Evolutionary conservation across 2,113 vertebrate species (phyloP), one percentile per base, ranked within the genome.

Genomic region (Paralichthys olivaceus): DNA sequence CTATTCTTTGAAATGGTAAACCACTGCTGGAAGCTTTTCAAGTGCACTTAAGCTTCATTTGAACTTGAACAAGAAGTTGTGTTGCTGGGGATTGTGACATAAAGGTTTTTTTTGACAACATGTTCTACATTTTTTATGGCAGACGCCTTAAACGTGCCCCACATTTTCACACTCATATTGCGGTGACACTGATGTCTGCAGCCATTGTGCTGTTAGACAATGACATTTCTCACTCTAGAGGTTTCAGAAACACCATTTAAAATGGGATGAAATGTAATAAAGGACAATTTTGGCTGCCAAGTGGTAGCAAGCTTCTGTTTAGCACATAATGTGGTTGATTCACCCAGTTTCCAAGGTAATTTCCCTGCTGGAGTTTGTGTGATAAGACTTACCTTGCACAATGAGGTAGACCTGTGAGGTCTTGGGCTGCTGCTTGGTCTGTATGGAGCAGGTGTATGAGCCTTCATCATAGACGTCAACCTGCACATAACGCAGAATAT

Each of bases 391-490:
- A 99, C 98, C 98, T 96, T 99, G 98, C 72, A 99, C 97, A 0
- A 99, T 99, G 93, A 99, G 96, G 93, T 97, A 97, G 86, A 99
- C 96, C 93, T 99, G 96, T 72, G 97, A 95, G 79, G 98, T 98
- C 95, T 96, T 98, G 86, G 98, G 94, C 71, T 97, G 96, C 91
- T 97, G 96, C 90, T 97, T 96, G 8, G 97, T 99, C 92, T 99
- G 98, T 88, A 99, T 97, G 4, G 98, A 99, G 90, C 98, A 99
- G 0, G 96, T 99, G 49, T 99, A 99, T 40, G 96, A 96, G 0
- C 98, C 98, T 70, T 99, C 98, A 81, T 99, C 98, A 0, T 96
- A 98, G 78, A 99, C 96, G 78, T 99, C 98, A 93, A 99, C 98
- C 92, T 92, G 37, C 47, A 81, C 29, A 84, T 3, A 11, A 34